Base-by-base conservation (phyloP, 2,888 invertebrate species). In the Teleogryllus oceanicus region DNA sequence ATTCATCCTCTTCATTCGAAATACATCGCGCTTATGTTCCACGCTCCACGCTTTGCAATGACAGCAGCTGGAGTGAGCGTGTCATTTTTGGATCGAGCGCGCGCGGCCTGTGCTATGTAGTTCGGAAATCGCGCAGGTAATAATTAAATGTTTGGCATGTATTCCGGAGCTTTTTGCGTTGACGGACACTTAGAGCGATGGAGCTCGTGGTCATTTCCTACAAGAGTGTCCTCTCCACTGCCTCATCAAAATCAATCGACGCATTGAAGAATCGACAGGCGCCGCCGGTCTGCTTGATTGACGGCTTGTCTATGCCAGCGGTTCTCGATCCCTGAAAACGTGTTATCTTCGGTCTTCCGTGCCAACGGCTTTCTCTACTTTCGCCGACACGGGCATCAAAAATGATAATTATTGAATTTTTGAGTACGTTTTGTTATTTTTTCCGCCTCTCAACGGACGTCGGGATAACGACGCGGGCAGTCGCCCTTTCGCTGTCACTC, bases 101-200 rank as follows among this genome's bases (percentile, higher is more conserved):
- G 24, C 37, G 5, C 37, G 37, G 37, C 37, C 37, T 8, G 37
- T 37, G 37, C 37, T 37, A 37, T 13, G n/a, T 62, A 62, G 62
- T 62, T 62, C 62, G 8, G 16, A 18, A n/a, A 62, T 13, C n/a
- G 13, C 16, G 13, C 62, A 62, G 62, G n/a, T 62, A 62, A 62
- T 62, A 62, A 62, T 62, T 62, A 62, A 62, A 62, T 62, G 62
- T n/a, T 62, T 62, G 62, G n/a, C 62, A 13, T 62, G 3, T 62
- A 18, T 62, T 62, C 62, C 16, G 16, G 62, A 62, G 62, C 62
- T 13, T 62, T 62, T 62, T 18, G 62, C 13, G 62, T 62, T 62
- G 62, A 62, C 62, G n/a, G 62, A 62, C 62, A 62, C n/a, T 62
- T 62, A 62, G n/a, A 13, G 62, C n/a, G n/a, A 62, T 62, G 62